Percentiles rank a stretch among this genome's conserved stretches.
phyloP scores from a whole-genome alignment of 2,888 invertebrate genomes.

The Hetaerina titia region DNA sequence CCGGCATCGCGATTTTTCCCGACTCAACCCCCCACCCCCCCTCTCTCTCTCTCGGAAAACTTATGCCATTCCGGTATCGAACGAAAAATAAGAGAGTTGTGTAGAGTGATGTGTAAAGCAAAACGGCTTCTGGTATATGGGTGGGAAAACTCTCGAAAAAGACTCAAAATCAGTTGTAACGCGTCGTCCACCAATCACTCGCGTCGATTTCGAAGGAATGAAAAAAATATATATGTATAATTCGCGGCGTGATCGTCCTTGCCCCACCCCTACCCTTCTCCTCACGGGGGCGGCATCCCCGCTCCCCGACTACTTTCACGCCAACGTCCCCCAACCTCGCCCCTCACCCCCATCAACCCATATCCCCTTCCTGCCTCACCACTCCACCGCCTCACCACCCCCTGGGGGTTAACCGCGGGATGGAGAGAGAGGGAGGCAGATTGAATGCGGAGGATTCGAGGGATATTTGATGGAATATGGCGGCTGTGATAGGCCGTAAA shows the following conservation, averaged over 20 bases:
- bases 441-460: conserved; percentile 12
- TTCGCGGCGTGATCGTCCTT: not conserved
- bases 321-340: not conserved
- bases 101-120: not conserved
- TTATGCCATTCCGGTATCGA: not conserved
- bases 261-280: not conserved
- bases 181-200: not conserved
- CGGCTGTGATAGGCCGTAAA: conserved; percentile 62
- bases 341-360: not conserved
- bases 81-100: not conserved
- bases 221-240: not conserved
- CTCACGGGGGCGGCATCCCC: not conserved
- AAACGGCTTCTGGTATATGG: not conserved
- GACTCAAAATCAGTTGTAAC: conserved; percentile 1
- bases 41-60: not conserved
- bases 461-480: conserved; percentile 54
- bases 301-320: not conserved
- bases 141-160: not conserved
- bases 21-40: not conserved
- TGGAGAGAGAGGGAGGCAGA: not conserved
- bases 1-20: not conserved
- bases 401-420: not conserved
- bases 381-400: not conserved
- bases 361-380: not conserved
- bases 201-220: not conserved